Evolutionary conservation across 2,888 invertebrate species (phyloP).

Genomic region (Octodonta nipae): DNA sequence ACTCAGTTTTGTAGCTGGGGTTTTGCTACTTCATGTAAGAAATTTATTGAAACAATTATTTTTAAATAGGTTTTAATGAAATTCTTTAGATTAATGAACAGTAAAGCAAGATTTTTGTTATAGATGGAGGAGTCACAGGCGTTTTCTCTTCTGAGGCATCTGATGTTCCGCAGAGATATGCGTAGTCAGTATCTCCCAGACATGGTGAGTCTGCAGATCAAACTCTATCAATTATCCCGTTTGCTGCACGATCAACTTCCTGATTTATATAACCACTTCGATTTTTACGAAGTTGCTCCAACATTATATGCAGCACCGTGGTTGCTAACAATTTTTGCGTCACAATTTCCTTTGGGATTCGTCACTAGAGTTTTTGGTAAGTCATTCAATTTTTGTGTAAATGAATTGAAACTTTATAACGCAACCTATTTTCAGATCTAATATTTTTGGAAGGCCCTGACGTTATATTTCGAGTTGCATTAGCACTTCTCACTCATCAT

Average conservation of each 20-base stretch:
- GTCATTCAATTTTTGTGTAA: no score
- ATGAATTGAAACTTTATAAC: no score
- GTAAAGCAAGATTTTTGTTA: no score
- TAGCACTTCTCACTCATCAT: slow-evolving; percentile 72
- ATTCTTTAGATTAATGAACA: no score
- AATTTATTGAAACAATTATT: no score
- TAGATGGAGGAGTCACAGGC: slow-evolving; percentile 89
- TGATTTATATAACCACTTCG: slow-evolving; percentile 75
- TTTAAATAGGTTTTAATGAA: no score
- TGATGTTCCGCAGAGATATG: slow-evolving; percentile 83
- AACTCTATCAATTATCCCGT: slow-evolving; percentile 82
- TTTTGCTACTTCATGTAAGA: slow-evolving; percentile 81
- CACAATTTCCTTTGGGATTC: slow-evolving; percentile 91
- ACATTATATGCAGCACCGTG: slow-evolving; percentile 93
- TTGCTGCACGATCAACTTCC: slow-evolving; percentile 77
- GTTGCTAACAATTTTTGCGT: slow-evolving; percentile 90
- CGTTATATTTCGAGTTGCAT: slow-evolving; percentile 77
- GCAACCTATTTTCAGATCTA: slow-evolving; percentile 63
- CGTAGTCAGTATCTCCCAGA: slow-evolving; percentile 85
- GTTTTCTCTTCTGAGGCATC: slow-evolving; percentile 71
- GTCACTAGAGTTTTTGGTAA: slow-evolving; percentile 85
- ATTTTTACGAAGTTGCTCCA: slow-evolving; percentile 79
- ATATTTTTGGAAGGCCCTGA: slow-evolving; percentile 82
- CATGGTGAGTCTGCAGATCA: slow-evolving; percentile 83
- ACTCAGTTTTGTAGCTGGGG: slow-evolving; percentile 87